These are phyloP conservation scores for Aporophyla nigra DNA, from an alignment of 2,888 invertebrate species.

Conservation along the genomic window DNA sequence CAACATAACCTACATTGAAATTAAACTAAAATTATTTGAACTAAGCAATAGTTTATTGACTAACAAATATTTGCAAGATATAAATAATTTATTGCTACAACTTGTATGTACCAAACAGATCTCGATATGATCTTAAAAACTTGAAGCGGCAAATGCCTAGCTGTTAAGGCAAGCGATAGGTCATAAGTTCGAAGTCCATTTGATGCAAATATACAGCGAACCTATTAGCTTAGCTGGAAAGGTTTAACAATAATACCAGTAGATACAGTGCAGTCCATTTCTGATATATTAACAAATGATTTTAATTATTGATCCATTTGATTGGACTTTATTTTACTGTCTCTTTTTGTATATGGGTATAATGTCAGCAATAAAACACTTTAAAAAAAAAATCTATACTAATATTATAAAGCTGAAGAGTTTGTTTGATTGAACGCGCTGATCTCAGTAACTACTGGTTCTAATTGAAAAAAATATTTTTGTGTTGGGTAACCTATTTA, in stretches of 20 bases:
- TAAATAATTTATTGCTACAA: constrained; percentile 4
- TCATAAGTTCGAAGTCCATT: too few species aligned
- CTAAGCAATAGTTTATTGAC: not conserved
- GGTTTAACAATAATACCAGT: not conserved
- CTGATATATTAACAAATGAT: too few species aligned
- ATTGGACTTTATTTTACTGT: too few species aligned
- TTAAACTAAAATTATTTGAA: not conserved
- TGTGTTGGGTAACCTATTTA: too few species aligned
- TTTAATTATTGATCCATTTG: too few species aligned
- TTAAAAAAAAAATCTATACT: too few species aligned
- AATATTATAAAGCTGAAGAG: too few species aligned
- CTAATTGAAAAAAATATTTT: too few species aligned
- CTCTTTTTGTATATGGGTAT: too few species aligned
- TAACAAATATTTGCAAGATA: not conserved
- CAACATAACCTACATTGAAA: not conserved
- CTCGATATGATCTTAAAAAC: not conserved
- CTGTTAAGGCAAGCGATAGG: not conserved
- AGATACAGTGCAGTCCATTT: not conserved
- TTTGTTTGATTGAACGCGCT: too few species aligned
- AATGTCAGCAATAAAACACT: too few species aligned
- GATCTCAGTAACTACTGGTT: too few species aligned
- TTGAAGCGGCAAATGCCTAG: not conserved
- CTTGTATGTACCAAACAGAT: not conserved
- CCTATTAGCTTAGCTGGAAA: not conserved
- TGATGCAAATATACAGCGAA: not conserved